These are phyloP conservation scores for Platichthys flesus DNA, from an alignment of 2,113 vertebrate species.

Conservation along the genomic window DNA sequence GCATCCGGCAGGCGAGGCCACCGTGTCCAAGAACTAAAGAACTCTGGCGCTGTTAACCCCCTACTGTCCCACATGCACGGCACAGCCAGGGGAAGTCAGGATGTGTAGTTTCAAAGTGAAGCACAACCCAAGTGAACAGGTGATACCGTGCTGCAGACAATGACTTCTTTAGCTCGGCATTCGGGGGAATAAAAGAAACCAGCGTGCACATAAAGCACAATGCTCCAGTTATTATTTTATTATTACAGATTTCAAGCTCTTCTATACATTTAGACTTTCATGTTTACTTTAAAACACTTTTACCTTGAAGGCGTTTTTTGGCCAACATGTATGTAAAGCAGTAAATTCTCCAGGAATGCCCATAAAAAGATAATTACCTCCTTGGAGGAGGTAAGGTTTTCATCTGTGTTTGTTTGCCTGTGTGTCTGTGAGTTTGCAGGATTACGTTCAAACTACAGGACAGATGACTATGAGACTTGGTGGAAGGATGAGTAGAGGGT, in stretches of 20 bases:
- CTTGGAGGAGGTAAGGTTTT: not conserved
- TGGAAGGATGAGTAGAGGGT: no score
- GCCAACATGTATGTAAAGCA: not conserved
- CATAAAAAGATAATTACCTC: not conserved
- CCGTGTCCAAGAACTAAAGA: constrained; percentile 74
- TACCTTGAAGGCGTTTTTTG: not conserved
- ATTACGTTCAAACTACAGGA: not conserved
- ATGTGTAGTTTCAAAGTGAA: constrained; percentile 34
- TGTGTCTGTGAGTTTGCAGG: not conserved
- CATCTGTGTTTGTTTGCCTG: not conserved
- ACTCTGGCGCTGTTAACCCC: constrained; percentile 71
- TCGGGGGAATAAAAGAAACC: not conserved
- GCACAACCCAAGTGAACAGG: constrained; percentile 17
- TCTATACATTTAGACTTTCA: no score
- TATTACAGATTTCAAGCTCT: no score
- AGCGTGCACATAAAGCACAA: not conserved
- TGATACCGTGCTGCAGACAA: not conserved
- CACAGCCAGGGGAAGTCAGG: constrained; percentile 37
- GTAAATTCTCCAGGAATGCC: not conserved
- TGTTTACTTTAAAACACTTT: no score
- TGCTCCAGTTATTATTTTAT: no score
- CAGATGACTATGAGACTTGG: no score
- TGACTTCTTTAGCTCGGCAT: not conserved
- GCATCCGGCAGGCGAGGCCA: constrained; percentile 78
- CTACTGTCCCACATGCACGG: constrained; percentile 41